Evolutionary conservation across 2,797 vertebrate species (phyloP).

Genomic region (Coracias cyanogaster): DNA sequence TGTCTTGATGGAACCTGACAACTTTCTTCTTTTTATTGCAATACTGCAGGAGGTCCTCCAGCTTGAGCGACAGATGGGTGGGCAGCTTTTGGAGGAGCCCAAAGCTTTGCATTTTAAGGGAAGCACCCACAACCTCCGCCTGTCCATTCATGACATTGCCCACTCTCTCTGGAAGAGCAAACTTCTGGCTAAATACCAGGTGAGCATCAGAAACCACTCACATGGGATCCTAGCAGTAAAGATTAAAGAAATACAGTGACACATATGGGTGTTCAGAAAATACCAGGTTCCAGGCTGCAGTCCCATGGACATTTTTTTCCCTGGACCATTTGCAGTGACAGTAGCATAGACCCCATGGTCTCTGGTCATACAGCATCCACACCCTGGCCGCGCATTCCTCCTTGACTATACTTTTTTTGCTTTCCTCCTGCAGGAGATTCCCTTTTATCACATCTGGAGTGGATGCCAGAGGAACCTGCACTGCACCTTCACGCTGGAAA

Average conservation of each 20-base stretch:
- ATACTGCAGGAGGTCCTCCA: conserved; percentile 91
- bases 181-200: conserved; percentile 95
- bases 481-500: conserved; percentile 94
- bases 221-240: not conserved
- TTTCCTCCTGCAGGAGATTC: conserved; percentile 86
- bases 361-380: rapidly evolving
- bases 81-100: conserved; percentile 95
- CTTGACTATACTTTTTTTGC: not conserved
- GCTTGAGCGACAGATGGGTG: conserved; percentile 96
- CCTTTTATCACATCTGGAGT: conserved; percentile 95
- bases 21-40: not conserved
- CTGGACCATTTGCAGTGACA: not conserved
- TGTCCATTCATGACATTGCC: conserved; percentile 94
- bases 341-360: not conserved
- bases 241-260: not conserved
- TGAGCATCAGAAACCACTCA: conserved; percentile 44
- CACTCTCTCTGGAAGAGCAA: conserved; percentile 98
- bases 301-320: not conserved
- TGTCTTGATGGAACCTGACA: not conserved
- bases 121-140: conserved; percentile 95
- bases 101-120: conserved; percentile 97
- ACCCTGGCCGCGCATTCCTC: not conserved
- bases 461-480: conserved; percentile 94
- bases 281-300: not conserved
- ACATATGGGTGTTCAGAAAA: not conserved